Evolutionary conservation across 2,797 vertebrate species (phyloP).

Genomic region (Pseudomugil gertrudae): DNA sequence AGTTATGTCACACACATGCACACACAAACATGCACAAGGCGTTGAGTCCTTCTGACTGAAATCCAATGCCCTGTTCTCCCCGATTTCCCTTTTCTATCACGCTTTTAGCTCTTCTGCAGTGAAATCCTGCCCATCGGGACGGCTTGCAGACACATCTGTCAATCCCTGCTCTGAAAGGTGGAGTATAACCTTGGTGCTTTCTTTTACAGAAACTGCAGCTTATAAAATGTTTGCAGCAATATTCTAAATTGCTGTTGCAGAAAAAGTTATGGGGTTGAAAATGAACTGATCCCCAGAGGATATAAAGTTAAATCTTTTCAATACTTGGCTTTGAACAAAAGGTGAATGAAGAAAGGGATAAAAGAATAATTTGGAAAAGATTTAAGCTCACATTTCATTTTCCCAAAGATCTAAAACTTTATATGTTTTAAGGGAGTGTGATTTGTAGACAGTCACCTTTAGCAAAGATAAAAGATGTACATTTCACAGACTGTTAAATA

Average conservation of each 20-base stretch:
- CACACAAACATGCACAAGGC: conserved; percentile 11
- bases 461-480: background rate
- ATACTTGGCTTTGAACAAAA: too few relatives aligned
- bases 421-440: background rate
- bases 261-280: background rate
- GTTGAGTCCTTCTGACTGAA: conserved; percentile 50
- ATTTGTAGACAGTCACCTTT: background rate
- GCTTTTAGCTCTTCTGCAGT: conserved; percentile 49
- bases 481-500: background rate
- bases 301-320: too few relatives aligned
- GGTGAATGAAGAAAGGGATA: too few relatives aligned
- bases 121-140: conserved; percentile 56
- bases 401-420: too few relatives aligned
- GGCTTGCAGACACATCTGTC: conserved; percentile 69
- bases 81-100: conserved; percentile 32
- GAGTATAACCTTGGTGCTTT: conserved; percentile 53
- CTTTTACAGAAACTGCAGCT: background rate
- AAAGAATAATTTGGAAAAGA: too few relatives aligned
- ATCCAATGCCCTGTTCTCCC: conserved; percentile 43
- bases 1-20: conserved; percentile 9
- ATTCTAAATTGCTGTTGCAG: background rate
- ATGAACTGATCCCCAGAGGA: too few relatives aligned
- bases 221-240: background rate
- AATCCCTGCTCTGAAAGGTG: conserved; percentile 50
- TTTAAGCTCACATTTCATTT: too few relatives aligned